Percentiles rank a stretch among this genome's conserved stretches.
phyloP scores from a whole-genome alignment of 2,888 invertebrate species.

The Lottia gigantea region DNA sequence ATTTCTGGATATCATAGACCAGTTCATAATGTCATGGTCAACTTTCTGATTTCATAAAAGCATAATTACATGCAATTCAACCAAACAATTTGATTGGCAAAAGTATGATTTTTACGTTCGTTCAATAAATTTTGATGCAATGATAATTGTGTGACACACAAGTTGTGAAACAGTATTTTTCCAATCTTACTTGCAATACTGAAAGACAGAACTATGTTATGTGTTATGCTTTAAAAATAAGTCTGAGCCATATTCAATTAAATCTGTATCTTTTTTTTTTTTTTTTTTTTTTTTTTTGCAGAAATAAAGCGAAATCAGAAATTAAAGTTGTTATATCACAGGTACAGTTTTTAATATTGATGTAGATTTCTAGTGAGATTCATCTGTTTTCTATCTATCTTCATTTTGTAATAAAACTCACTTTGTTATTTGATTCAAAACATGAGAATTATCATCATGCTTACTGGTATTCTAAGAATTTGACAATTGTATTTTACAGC shows the following conservation, averaged over 20 bases:
- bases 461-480: neutral
- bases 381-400: slow-evolving; percentile 19
- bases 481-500: slow-evolving; percentile 37
- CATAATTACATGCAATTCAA: too few relatives aligned
- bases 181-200: neutral
- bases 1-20: too few relatives aligned
- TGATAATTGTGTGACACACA: neutral
- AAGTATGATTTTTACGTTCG: too few relatives aligned
- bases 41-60: too few relatives aligned
- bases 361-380: too few relatives aligned
- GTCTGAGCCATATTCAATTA: neutral
- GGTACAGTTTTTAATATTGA: slow-evolving; percentile 38
- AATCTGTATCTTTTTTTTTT: too few relatives aligned
- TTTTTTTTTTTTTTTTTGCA: slow-evolving; percentile 33
- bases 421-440: neutral
- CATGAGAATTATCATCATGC: neutral
- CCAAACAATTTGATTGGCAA: too few relatives aligned
- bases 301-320: slow-evolving; percentile 36
- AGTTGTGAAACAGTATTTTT: neutral
- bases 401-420: neutral
- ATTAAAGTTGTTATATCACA: slow-evolving; percentile 48
- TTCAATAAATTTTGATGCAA: too few relatives aligned
- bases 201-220: slow-evolving; percentile 6
- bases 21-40: too few relatives aligned
- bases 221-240: neutral